These are phyloP conservation scores for Hafferia zeledoni DNA, from an alignment of 2,797 vertebrate genomes.

Conservation along the genomic window DNA sequence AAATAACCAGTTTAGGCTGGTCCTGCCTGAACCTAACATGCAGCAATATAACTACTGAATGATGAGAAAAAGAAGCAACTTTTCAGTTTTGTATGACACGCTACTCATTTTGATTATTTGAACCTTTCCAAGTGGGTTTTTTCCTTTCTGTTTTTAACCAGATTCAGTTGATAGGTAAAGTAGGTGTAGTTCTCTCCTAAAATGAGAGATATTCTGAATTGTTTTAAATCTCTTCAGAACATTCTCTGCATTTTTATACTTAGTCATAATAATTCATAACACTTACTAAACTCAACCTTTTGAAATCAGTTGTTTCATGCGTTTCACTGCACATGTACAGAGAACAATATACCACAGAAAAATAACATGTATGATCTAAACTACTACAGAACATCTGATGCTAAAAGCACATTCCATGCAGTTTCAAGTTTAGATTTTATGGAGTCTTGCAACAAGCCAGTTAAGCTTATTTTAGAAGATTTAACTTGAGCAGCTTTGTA, in stretches of 20 bases:
- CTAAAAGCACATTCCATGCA: neutral
- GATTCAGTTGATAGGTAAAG: neutral
- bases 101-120: neutral
- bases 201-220: neutral
- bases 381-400: neutral
- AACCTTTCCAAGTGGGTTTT: neutral
- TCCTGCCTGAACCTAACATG: neutral
- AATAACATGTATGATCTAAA: neutral
- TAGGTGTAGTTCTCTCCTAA: neutral
- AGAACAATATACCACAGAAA: neutral
- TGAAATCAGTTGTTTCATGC: neutral
- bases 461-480: slow-evolving; percentile 22
- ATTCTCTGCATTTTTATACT: neutral
- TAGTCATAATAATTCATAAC: neutral
- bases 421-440: neutral
- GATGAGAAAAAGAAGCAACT: neutral
- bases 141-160: rapidly evolving
- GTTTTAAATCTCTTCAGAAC: neutral
- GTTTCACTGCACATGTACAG: neutral
- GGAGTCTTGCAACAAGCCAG: neutral
- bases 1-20: neutral
- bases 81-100: neutral
- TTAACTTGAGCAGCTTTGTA: slow-evolving; percentile 35
- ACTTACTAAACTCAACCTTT: neutral
- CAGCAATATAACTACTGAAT: neutral